Evolutionary conservation across 2,113 vertebrate genomes (phyloP).

Genomic region (Peromyscus leucopus): DNA sequence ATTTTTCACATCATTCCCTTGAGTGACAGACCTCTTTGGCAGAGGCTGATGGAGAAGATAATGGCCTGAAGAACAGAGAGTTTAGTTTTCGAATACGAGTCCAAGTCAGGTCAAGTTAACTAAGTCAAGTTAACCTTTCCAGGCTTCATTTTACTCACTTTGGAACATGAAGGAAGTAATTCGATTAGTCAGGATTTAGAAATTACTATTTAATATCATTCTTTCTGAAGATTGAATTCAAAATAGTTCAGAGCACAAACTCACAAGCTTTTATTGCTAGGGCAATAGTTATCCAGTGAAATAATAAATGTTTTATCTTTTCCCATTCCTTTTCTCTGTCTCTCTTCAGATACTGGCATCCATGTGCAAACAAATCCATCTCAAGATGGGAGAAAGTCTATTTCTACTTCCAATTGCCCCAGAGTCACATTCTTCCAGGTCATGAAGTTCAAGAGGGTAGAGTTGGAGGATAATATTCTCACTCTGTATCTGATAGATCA

Average conservation of each 20-base stretch:
- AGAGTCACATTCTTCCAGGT: background rate
- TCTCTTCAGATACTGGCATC: background rate
- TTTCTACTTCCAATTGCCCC: background rate
- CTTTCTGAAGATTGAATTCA: background rate
- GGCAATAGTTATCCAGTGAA: background rate
- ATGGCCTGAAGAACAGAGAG: background rate
- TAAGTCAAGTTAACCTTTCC: background rate
- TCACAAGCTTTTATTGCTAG: background rate
- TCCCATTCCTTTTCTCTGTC: background rate
- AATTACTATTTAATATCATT: background rate
- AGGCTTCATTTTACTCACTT: background rate
- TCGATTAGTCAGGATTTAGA: background rate
- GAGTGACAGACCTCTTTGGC: background rate
- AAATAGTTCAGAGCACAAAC: slow-evolving; percentile 9
- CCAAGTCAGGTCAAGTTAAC: background rate
- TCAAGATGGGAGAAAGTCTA: background rate
- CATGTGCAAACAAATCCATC: background rate
- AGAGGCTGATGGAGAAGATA: background rate
- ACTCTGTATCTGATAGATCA: background rate
- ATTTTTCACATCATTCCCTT: background rate
- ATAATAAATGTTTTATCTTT: background rate
- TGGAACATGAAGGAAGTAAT: background rate
- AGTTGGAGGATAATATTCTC: background rate
- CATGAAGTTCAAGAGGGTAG: background rate
- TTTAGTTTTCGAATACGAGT: background rate